These are phyloP conservation scores for Garra rufa DNA, from an alignment of 2,113 vertebrate genomes.

Conservation along the genomic window DNA sequence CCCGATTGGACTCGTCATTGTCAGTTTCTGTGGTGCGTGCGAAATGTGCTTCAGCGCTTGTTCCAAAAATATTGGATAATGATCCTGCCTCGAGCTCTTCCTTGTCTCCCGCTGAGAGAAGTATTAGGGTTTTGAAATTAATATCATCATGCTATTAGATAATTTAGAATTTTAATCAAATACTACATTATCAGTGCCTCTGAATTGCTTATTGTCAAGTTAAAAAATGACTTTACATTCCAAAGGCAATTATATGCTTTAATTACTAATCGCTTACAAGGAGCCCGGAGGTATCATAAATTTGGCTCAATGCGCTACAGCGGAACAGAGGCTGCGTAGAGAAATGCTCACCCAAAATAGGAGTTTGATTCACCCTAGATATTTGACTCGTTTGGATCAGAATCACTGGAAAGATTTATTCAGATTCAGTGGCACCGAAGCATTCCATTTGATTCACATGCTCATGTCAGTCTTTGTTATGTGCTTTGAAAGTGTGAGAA, in stretches of 20 bases:
- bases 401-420: neutral
- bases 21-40: neutral
- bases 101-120: neutral
- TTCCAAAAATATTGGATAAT: slow-evolving; percentile 33
- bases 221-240: slow-evolving; percentile 14
- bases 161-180: slow-evolving; percentile 29
- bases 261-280: slow-evolving; percentile 22
- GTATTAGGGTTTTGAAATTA: neutral
- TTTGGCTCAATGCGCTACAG: neutral
- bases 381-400: neutral
- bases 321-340: neutral
- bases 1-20: neutral
- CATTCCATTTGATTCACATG: neutral
- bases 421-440: neutral
- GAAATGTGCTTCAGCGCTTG: neutral
- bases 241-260: slow-evolving; percentile 15
- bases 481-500: neutral
- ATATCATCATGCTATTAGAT: neutral
- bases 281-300: neutral
- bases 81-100: slow-evolving; percentile 2
- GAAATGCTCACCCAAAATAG: neutral
- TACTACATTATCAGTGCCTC: neutral
- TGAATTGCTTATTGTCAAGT: slow-evolving; percentile 37
- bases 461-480: neutral
- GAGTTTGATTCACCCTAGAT: neutral